Percentiles rank a stretch among this genome's conserved stretches.
phyloP scores from a whole-genome alignment of 2,797 vertebrate species.

The Adrianichthys oophorus region DNA sequence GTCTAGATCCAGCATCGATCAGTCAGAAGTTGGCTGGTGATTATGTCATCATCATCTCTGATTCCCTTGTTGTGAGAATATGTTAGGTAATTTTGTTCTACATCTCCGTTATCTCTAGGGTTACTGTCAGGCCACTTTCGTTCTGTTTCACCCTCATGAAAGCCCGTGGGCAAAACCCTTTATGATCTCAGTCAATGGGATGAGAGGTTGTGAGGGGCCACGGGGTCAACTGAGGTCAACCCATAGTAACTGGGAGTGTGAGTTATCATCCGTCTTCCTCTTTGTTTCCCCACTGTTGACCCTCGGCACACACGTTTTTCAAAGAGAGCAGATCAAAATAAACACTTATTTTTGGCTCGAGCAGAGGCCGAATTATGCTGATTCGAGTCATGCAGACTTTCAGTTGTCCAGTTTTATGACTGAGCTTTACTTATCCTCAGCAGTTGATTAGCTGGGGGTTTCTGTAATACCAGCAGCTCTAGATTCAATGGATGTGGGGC shows the following conservation, averaged over 20 bases:
- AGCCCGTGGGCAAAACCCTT: conserved; percentile 49
- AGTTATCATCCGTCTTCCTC: conserved; percentile 57
- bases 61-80: neutral
- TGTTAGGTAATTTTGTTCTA: neutral
- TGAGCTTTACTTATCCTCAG: neutral
- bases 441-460: conserved; percentile 39
- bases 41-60: neutral
- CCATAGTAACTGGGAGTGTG: conserved; percentile 56
- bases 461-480: conserved; percentile 10
- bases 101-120: conserved; percentile 1
- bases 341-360: neutral
- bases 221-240: conserved; percentile 76
- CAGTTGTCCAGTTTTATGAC: too few relatives aligned
- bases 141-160: conserved; percentile 50
- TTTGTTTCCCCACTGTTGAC: conserved; percentile 51
- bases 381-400: too few relatives aligned
- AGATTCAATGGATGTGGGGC: conserved; percentile 12
- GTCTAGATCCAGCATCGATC: conserved; percentile 45
- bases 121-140: conserved; percentile 54
- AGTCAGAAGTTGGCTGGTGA: neutral
- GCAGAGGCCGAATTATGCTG: too few relatives aligned
- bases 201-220: conserved; percentile 70
- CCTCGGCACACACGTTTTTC: conserved; percentile 42
- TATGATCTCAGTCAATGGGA: conserved; percentile 72
- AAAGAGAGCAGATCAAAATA: conserved; percentile 16